Conservation (phyloP, 2,888 invertebrate genomes). For the Cheilosia impressa region DNA sequence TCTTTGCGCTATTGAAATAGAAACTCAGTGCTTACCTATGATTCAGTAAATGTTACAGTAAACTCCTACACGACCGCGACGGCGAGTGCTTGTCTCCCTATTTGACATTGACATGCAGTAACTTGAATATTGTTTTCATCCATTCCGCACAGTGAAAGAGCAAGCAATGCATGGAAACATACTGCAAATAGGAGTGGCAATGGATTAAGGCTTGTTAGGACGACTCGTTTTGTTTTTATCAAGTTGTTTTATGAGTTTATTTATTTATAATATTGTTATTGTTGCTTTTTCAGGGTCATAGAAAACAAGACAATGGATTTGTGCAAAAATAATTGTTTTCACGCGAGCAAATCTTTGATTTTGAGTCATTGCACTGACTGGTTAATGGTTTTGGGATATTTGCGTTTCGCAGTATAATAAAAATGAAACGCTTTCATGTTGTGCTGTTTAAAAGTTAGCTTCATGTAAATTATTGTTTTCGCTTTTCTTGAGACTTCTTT, state of each 20-base stretch:
- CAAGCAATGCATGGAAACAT: neutral
- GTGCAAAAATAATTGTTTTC: neutral
- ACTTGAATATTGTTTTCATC: slow-evolving; percentile 53
- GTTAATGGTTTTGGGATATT: slow-evolving; percentile 38
- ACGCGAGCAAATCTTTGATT: slow-evolving; percentile 21
- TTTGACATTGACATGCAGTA: slow-evolving; percentile 64
- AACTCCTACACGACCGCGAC: slow-evolving; percentile 35
- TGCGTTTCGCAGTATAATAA: slow-evolving; percentile 23
- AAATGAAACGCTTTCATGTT: slow-evolving; percentile 18
- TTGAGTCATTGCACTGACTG: slow-evolving; percentile 5
- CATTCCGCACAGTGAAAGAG: slow-evolving; percentile 19
- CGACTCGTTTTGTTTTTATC: slow-evolving; percentile 7
- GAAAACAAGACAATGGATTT: slow-evolving; percentile 24
- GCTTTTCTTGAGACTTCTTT: neutral
- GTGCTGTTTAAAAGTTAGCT: neutral
- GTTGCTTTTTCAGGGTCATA: slow-evolving; percentile 25
- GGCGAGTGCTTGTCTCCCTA: slow-evolving; percentile 16
- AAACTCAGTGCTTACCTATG: slow-evolving; percentile 40
- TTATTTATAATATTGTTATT: slow-evolving; percentile 4
- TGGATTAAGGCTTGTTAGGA: slow-evolving; percentile 26
- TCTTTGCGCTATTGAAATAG: slow-evolving; percentile 41
- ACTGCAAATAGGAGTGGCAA: slow-evolving; percentile 24
- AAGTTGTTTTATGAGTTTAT: slow-evolving; percentile 3
- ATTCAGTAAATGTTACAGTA: slow-evolving; percentile 46
- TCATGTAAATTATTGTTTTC: slow-evolving; percentile 2